Conservation (phyloP, 2,888 invertebrate genomes). For the Tillus elongatus region DNA sequence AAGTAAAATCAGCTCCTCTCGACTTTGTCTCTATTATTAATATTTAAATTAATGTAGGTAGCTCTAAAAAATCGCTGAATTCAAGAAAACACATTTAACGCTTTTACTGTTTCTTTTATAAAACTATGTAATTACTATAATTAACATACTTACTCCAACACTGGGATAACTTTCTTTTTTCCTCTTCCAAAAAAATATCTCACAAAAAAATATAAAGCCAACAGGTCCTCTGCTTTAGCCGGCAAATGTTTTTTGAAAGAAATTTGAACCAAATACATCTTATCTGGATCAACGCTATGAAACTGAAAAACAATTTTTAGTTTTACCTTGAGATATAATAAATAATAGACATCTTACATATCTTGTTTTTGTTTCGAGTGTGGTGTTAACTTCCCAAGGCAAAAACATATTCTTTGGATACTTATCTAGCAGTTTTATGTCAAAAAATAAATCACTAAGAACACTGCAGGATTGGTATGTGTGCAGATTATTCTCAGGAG, state of each 20-base stretch:
- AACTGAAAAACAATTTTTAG: too few relatives aligned
- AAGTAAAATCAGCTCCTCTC: too few relatives aligned
- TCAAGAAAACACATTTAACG: too few relatives aligned
- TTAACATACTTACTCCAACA: not conserved
- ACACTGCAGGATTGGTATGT: not conserved
- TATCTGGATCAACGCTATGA: too few relatives aligned
- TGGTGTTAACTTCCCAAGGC: not conserved
- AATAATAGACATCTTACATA: too few relatives aligned
- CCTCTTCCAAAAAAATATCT: not conserved
- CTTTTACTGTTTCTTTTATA: too few relatives aligned
- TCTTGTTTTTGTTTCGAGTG: too few relatives aligned
- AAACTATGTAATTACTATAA: too few relatives aligned
- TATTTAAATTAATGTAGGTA: too few relatives aligned
- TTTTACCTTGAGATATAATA: too few relatives aligned
- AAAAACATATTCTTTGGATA: not conserved
- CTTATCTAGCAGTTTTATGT: not conserved
- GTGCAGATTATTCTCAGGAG: not conserved
- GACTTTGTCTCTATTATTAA: too few relatives aligned
- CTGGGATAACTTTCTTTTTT: not conserved
- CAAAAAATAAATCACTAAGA: not conserved
- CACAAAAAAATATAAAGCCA: not conserved
- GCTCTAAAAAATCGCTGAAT: too few relatives aligned
- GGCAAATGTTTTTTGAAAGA: not conserved
- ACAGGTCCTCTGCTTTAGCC: not conserved
- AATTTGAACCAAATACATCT: not conserved